These are phyloP conservation scores for Ficedula albicollis DNA, from an alignment of 2,797 vertebrate genomes.

Conservation along the genomic window DNA sequence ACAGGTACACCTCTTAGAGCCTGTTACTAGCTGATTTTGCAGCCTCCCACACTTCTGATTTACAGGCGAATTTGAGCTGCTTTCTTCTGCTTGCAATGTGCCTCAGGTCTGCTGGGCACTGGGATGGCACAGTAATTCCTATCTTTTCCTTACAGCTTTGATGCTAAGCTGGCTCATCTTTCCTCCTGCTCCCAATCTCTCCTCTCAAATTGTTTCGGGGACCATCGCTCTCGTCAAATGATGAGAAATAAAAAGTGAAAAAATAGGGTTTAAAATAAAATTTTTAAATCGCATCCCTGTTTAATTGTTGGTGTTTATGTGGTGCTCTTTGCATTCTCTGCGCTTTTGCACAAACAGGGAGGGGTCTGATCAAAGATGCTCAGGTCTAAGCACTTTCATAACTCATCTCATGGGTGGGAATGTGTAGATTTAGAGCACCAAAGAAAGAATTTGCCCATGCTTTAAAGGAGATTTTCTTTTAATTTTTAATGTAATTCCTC, in stretches of 20 bases:
- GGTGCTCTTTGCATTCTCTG: background rate
- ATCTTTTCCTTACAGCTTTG: background rate
- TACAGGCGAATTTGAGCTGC: background rate
- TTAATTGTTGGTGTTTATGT: background rate
- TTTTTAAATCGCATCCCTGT: background rate
- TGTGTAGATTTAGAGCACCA: background rate
- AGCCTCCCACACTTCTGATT: background rate
- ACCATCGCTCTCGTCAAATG: background rate
- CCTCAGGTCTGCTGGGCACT: conserved; percentile 6
- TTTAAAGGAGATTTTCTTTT: background rate
- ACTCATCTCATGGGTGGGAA: background rate
- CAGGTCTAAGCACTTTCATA: background rate
- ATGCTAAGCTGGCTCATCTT: background rate
- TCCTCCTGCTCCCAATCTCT: background rate
- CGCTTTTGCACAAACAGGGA: background rate
- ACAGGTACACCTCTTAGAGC: background rate
- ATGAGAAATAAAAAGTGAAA: background rate
- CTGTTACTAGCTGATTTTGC: background rate
- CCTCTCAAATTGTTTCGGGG: background rate
- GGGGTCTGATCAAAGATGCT: background rate
- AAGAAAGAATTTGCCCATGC: background rate
- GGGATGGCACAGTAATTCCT: background rate
- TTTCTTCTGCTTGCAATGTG: background rate
- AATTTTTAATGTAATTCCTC: background rate
- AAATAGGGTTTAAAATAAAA: background rate